Evolutionary conservation across 2,888 invertebrate species (phyloP), one percentile per base, ranked within the genome.

Genomic region (Argyresthia goedartella): DNA sequence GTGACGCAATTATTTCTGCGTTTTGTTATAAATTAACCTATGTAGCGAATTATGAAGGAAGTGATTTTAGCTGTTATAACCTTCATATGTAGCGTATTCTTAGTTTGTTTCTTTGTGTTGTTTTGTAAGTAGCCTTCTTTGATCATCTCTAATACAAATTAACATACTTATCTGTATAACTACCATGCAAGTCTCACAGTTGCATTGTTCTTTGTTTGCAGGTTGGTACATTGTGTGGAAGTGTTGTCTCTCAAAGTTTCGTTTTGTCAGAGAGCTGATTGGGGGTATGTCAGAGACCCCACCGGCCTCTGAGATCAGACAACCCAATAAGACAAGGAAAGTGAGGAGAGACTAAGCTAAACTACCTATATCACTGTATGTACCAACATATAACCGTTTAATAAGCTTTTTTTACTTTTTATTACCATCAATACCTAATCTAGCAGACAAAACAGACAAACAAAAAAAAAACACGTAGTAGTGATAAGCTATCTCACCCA

Each of bases 221-320:
- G 96, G 95, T 68, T 96, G 96, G 96, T 95, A 92, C 76, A 88
- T 95, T 55, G 95, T 96, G 60, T 97, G 96, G 96, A 95, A 93
- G 81, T 90, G 95, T 60, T 95, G 96, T 77, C 82, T 97, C 53
- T 95, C 95, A 14, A 91, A 94, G 67, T 97, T 96, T 77, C 91
- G 93, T 60, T 94, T 97, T 69, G 93, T 97, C 8, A 90, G 95
- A 55, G 96, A 97, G 75, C 87, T 97, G 39, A 76, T 95, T 56
- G 95, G 94, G 67, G 93, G 92, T 62, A 89, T 89, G 78, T 87
- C 88, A 60, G 89, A 90, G 78, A 90, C 88, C 57, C 91, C 92
- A 60, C 90, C 89, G 36, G 84, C 90, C 41, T 82, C 90, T 54
- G 89, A 89, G 52, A 84, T 75, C 52, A 89, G 91, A 61, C 84